phyloP scores from a whole-genome alignment of 2,797 vertebrate species.

The Columba guinea region DNA sequence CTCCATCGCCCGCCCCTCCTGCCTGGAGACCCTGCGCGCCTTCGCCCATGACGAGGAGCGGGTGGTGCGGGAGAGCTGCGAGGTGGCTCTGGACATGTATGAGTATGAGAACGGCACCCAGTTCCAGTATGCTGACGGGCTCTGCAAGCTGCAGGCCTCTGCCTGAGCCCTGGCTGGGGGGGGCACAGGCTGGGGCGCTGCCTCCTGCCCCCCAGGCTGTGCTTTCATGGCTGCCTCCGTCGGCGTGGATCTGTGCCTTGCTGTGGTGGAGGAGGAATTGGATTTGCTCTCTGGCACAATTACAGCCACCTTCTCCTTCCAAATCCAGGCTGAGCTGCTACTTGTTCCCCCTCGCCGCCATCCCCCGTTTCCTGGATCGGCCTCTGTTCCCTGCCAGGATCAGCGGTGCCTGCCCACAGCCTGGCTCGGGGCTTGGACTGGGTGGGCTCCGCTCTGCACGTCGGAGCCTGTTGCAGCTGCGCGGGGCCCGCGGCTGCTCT shows the following conservation, averaged over 20 bases:
- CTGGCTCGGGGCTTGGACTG: background rate
- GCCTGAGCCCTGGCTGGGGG: background rate
- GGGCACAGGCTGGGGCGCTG: background rate
- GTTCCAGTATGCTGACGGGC: conserved; percentile 91
- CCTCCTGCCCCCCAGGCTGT: fast-evolving
- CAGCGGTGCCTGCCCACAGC: background rate
- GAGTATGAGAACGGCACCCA: conserved; percentile 82
- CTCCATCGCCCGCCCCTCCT: conserved; percentile 87
- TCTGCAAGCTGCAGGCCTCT: conserved; percentile 74
- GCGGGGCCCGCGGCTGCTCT: background rate
- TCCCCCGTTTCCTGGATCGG: background rate
- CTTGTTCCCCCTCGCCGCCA: background rate
- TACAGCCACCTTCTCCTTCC: background rate
- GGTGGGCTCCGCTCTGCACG: background rate
- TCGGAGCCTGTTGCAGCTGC: background rate
- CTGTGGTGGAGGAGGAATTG: fast-evolving
- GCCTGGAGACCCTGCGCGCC: conserved; percentile 80
- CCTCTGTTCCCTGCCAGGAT: background rate
- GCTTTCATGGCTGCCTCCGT: fast-evolving
- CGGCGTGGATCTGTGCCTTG: fast-evolving
- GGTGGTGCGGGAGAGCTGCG: conserved; percentile 94
- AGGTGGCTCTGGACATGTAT: conserved; percentile 94
- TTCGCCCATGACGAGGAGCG: conserved; percentile 82
- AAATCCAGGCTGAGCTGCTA: conserved; percentile 30
- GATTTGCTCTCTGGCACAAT: background rate